A percentile compares a stretch with the other conserved stretches of the same genome.
These are phyloP conservation scores for Plodia interpunctella DNA, from an alignment of 1,140 invertebrate genomes.

Conservation along the genomic window DNA sequence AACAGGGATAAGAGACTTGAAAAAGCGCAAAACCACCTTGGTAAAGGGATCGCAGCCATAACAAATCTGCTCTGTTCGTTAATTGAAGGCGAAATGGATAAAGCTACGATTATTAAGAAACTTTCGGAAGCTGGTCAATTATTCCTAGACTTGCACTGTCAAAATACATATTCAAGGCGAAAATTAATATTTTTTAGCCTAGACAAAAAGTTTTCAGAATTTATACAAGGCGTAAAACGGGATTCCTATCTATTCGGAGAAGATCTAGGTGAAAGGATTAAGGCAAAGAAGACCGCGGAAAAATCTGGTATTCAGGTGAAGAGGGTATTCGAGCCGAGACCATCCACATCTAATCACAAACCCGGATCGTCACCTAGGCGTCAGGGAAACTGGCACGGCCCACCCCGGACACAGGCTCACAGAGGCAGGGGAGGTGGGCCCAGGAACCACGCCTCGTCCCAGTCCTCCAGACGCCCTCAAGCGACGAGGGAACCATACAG, in stretches of 20 bases:
- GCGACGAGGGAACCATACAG: not conserved
- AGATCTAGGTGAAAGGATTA: conserved; percentile 8
- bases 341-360: too few species aligned
- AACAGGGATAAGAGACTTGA: too few species aligned
- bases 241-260: conserved; percentile 8
- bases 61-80: too few species aligned
- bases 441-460: too few species aligned
- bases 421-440: not conserved
- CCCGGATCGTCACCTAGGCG: too few species aligned
- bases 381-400: conserved; percentile 11
- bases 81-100: not conserved
- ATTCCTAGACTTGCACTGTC: conserved; percentile 6
- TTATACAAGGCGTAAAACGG: not conserved
- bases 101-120: conserved; percentile 9
- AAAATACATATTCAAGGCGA: not conserved
- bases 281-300: not conserved
- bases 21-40: too few species aligned
- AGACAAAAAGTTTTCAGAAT: too few species aligned
- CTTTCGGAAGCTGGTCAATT: conserved; percentile 6
- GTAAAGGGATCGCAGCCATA: too few species aligned
- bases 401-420: not conserved
- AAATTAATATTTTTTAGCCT: too few species aligned
- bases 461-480: not conserved
- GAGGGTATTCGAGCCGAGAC: too few species aligned
- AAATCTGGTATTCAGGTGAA: conserved; percentile 9